phyloP scores from a whole-genome alignment of 2,113 vertebrate genomes.

The Spizaetus ornatus region DNA sequence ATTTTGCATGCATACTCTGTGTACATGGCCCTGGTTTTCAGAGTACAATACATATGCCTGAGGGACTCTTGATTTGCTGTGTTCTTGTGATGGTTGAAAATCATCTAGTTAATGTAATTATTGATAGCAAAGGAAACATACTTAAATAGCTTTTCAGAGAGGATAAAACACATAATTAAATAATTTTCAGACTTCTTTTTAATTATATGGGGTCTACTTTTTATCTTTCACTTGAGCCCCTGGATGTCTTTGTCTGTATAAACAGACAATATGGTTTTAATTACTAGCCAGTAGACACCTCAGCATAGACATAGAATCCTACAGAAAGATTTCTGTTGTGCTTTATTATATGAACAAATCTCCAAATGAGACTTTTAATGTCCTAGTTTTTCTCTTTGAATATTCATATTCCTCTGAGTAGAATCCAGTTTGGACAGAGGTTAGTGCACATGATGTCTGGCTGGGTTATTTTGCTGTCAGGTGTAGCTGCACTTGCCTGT shows the following conservation, averaged over 20 bases:
- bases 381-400: background rate
- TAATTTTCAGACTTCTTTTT: constrained; percentile 19
- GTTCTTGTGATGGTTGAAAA: background rate
- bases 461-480: background rate
- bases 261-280: constrained; percentile 31
- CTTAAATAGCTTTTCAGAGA: constrained; percentile 7
- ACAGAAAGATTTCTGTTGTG: background rate
- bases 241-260: constrained; percentile 4
- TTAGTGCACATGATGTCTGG: background rate
- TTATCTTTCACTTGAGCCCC: background rate
- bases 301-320: background rate
- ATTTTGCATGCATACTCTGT: background rate
- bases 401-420: background rate
- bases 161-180: constrained; percentile 19
- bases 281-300: constrained; percentile 18
- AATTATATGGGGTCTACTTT: constrained; percentile 9
- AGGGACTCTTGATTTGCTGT: background rate
- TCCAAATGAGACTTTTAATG: background rate
- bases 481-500: background rate
- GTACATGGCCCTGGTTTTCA: background rate
- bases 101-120: background rate
- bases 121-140: background rate
- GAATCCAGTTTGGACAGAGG: background rate
- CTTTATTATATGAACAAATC: background rate
- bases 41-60: background rate